Evolutionary conservation across 2,113 vertebrate genomes (phyloP).

Genomic region (Stictonetta naevosa): DNA sequence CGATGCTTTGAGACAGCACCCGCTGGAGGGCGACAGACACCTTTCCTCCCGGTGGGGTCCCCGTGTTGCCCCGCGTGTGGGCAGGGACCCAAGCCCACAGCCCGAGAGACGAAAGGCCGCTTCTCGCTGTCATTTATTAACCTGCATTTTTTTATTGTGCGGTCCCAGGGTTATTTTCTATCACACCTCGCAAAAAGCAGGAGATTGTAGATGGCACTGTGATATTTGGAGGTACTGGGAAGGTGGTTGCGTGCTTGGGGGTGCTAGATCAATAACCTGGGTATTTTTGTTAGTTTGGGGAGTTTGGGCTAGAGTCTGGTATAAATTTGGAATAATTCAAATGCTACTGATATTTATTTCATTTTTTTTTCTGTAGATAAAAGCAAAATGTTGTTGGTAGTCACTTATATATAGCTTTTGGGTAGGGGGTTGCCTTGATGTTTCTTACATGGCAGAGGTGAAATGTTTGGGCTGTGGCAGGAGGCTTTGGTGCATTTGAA

Average conservation of each 20-base stretch:
- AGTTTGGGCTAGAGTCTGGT: background rate
- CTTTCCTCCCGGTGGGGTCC: background rate
- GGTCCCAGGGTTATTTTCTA: background rate
- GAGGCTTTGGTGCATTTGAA: background rate
- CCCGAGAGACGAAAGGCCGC: background rate
- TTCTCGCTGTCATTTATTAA: background rate
- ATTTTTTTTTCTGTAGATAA: background rate
- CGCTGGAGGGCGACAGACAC: slow-evolving; percentile 20
- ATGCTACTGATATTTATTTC: background rate
- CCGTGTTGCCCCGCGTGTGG: background rate
- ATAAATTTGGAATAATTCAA: background rate
- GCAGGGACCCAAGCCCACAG: background rate
- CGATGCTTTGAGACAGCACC: background rate
- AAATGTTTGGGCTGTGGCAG: background rate
- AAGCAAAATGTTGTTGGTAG: background rate
- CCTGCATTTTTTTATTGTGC: background rate
- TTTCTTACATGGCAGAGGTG: background rate
- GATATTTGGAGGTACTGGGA: background rate
- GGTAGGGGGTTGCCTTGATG: background rate
- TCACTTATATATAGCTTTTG: background rate
- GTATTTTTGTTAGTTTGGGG: background rate
- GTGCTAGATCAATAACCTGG: background rate
- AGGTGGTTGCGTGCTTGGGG: background rate
- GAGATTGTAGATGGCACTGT: background rate
- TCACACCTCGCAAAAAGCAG: background rate